These are phyloP conservation scores for Diacarnus erythraeanus DNA, from an alignment of 37 sponge, comb jelly and placozoan genomes.

Conservation along the genomic window DNA sequence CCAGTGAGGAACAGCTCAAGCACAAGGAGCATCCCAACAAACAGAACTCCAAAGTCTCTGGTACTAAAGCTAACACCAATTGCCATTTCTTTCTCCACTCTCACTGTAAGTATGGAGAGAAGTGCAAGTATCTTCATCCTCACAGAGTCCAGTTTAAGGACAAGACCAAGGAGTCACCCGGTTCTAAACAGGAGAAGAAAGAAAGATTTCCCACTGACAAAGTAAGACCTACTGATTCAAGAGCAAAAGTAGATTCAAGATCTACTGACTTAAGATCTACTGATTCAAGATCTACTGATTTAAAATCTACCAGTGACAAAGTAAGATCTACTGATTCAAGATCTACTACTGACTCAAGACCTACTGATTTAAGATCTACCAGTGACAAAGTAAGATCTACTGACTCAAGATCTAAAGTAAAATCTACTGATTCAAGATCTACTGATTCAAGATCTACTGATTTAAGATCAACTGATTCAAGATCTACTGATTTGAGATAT, in stretches of 20 bases:
- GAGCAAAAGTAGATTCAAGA: neutral
- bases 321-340: no score
- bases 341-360: no score
- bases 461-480: neutral
- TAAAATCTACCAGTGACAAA: no score
- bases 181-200: neutral
- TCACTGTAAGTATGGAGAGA: slow-evolving; percentile 21
- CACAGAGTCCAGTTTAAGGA: neutral
- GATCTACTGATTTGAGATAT: no score
- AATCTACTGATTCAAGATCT: no score
- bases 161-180: neutral
- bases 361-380: no score
- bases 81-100: slow-evolving; percentile 24
- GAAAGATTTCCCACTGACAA: neutral
- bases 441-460: no score
- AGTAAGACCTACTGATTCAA: no score
- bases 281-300: no score
- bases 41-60: neutral
- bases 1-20: neutral
- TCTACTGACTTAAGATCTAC: no score
- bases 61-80: neutral
- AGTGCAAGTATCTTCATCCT: slow-evolving; percentile 17
- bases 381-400: no score
- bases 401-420: no score
- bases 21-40: neutral